A percentile compares a stretch with the other conserved stretches of the same genome.
These are phyloP conservation scores for Sycophila sp. DNA, from an alignment of 1,140 invertebrate species.

Conservation along the genomic window DNA sequence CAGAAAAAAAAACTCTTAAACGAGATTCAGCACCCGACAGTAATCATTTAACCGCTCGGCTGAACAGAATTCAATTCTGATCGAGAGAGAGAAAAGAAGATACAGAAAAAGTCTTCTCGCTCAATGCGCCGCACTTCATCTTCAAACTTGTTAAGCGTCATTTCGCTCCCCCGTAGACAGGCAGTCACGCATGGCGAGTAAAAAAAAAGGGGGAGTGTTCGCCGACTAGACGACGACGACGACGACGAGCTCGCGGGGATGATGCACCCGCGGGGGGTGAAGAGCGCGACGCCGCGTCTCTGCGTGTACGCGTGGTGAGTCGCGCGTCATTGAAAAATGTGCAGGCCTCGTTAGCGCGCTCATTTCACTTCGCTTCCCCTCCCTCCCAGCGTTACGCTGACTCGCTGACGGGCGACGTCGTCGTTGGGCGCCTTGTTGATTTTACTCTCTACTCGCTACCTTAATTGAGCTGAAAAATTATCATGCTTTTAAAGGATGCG, in stretches of 20 bases:
- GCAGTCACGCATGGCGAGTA: not conserved
- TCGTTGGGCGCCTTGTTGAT: no score
- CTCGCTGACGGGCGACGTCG: no score
- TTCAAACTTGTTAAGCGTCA: not conserved
- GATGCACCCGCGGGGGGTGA: not conserved
- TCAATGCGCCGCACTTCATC: no score
- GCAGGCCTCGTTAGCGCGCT: not conserved
- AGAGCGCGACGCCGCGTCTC: not conserved
- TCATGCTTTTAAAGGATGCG: not conserved
- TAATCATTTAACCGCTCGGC: no score
- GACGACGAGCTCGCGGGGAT: not conserved
- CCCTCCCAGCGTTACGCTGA: not conserved
- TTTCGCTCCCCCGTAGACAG: not conserved
- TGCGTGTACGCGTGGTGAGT: not conserved
- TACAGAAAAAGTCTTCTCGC: no score
- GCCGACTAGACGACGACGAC: not conserved
- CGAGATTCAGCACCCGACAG: no score
- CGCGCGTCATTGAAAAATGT: not conserved
- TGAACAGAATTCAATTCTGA: no score
- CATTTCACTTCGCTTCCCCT: not conserved
- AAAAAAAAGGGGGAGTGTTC: not conserved
- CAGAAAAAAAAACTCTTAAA: no score
- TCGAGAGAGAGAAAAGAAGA: no score
- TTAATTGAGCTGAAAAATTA: slow-evolving; percentile 2
- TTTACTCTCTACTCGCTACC: no score